These are phyloP conservation scores for Sorex fumeus DNA, from an alignment of 2,113 vertebrate species.

Conservation along the genomic window DNA sequence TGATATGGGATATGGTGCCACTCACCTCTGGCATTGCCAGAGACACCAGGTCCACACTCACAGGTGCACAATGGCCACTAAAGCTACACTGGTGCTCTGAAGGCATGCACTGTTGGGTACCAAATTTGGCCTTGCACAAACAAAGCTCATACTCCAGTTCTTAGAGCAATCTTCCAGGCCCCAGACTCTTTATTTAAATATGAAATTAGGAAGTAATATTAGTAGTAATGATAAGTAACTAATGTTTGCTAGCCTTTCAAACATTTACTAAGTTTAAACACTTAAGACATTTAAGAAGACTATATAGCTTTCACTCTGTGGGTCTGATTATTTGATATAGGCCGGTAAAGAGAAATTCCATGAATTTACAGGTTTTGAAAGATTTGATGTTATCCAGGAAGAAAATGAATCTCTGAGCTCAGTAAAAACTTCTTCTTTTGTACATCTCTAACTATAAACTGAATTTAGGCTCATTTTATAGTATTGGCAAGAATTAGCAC, in stretches of 20 bases:
- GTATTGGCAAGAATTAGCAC: slow-evolving; percentile 21
- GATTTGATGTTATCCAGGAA: neutral
- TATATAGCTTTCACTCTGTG: no score
- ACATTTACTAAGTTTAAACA: slow-evolving; percentile 16
- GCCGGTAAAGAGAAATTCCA: neutral
- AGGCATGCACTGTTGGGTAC: no score
- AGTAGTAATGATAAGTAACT: neutral
- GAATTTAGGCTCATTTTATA: slow-evolving; percentile 9
- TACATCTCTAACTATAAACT: neutral
- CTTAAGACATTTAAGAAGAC: neutral
- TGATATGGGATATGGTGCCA: no score
- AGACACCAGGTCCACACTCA: no score
- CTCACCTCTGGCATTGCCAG: no score
- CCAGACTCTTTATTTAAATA: neutral
- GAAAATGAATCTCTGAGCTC: neutral
- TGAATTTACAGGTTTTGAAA: neutral
- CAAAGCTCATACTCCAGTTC: no score
- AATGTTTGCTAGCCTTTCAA: neutral
- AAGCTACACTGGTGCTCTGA: no score
- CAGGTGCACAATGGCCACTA: no score
- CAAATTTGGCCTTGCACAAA: no score
- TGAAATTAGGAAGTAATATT: neutral
- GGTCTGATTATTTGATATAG: neutral
- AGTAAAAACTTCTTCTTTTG: neutral
- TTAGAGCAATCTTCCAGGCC: no score